Percentiles rank a stretch among this genome's conserved stretches.
Conservation (phyloP, 2,797 vertebrate species). For the Falco naumanni region DNA sequence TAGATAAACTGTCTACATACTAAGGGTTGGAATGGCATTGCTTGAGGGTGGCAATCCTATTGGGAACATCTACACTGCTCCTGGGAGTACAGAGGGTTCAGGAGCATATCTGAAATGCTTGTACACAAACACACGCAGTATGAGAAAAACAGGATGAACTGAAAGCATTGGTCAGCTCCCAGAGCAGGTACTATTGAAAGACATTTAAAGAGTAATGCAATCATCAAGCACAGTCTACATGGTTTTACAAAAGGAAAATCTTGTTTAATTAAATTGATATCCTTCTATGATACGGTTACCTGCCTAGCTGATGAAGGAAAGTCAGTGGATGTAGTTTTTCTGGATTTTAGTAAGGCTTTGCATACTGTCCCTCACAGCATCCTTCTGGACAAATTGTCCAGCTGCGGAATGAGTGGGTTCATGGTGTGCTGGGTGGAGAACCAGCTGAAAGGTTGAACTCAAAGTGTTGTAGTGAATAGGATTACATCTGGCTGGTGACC, state of each 20-base stretch:
- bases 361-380: too few relatives aligned
- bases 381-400: too few relatives aligned
- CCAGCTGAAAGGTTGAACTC: too few relatives aligned
- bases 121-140: fast-evolving
- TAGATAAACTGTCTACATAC: not conserved
- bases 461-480: not conserved
- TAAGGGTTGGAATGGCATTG: not conserved
- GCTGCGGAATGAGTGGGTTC: too few relatives aligned
- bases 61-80: not conserved
- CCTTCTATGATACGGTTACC: not conserved
- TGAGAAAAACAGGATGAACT: not conserved
- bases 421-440: too few relatives aligned
- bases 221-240: not conserved
- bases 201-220: not conserved
- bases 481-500: not conserved
- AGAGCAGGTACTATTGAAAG: not conserved
- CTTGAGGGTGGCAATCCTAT: not conserved
- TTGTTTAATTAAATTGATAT: not conserved
- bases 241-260: not conserved
- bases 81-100: not conserved
- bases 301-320: not conserved
- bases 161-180: not conserved
- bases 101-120: not conserved
- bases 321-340: not conserved
- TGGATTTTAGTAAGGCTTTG: not conserved